Evolutionary conservation across 2,797 vertebrate genomes (phyloP).

Genomic region (Dromococcyx pavoninus): DNA sequence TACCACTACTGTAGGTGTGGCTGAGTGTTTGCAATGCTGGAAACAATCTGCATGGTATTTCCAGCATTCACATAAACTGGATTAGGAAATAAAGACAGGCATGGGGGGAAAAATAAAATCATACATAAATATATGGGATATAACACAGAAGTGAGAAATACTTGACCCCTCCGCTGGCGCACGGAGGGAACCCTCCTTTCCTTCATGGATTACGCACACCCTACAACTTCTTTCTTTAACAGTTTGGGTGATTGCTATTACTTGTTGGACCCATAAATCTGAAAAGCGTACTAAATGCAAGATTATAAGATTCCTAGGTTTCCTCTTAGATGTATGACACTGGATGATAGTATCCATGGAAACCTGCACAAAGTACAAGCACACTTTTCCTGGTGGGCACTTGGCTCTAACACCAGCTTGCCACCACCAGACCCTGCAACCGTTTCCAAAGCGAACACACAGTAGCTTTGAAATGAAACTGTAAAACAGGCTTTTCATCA

Average conservation of each 20-base stretch:
- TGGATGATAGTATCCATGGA: not conserved
- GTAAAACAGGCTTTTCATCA: not conserved
- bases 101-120: not conserved
- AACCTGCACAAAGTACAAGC: not conserved
- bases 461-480: not conserved
- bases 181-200: not conserved
- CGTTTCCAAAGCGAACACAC: not conserved
- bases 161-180: rapidly evolving
- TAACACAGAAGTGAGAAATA: not conserved
- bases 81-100: not conserved
- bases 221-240: not conserved
- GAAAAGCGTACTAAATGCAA: not conserved
- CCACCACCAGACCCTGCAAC: not conserved
- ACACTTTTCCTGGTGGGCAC: not conserved
- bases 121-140: not conserved
- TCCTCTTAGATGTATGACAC: not conserved
- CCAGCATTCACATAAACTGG: not conserved
- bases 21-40: not conserved
- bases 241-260: not conserved
- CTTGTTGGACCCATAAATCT: not conserved
- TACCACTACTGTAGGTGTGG: not conserved
- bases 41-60: not conserved
- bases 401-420: not conserved
- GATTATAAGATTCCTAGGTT: not conserved
- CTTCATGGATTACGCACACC: not conserved